These are phyloP conservation scores for Sebastes cheni DNA, from an alignment of 2,797 vertebrate species.

Conservation along the genomic window DNA sequence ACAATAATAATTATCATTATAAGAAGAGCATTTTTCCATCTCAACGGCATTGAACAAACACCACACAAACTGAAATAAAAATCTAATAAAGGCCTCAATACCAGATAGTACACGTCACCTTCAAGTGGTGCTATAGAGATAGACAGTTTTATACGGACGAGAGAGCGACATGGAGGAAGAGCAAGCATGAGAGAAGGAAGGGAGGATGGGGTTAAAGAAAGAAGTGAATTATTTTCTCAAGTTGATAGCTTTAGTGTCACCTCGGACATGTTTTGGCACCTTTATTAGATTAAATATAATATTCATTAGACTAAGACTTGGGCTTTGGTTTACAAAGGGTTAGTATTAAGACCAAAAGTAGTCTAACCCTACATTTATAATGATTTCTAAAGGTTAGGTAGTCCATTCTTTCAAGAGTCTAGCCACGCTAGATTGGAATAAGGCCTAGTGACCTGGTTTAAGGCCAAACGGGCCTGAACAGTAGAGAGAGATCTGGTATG, in stretches of 20 bases:
- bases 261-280: conserved; percentile 76
- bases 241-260: conserved; percentile 74
- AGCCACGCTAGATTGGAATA: conserved; percentile 52
- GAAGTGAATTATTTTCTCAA: conserved; percentile 46
- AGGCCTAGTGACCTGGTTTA: conserved; percentile 65
- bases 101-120: conserved; percentile 84
- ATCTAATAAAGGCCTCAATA: conserved; percentile 85
- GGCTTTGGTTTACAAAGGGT: conserved; percentile 76
- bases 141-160: conserved; percentile 58
- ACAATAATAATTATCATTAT: conserved; percentile 84
- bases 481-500: conserved; percentile 3
- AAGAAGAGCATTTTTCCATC: conserved; percentile 85
- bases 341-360: conserved; percentile 50
- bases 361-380: conserved; percentile 32
- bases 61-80: conserved; percentile 79
- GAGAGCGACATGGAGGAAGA: conserved; percentile 12
- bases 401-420: conserved; percentile 46
- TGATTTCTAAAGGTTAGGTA: conserved; percentile 53
- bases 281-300: conserved; percentile 57
- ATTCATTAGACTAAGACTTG: conserved; percentile 54
- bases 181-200: not conserved
- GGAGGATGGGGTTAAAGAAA: not conserved
- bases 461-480: conserved; percentile 46
- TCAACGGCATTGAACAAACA: conserved; percentile 82
- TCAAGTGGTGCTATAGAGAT: conserved; percentile 76